Base-by-base conservation (phyloP, 2,113 vertebrate genomes). In the Burhinus bistriatus region DNA sequence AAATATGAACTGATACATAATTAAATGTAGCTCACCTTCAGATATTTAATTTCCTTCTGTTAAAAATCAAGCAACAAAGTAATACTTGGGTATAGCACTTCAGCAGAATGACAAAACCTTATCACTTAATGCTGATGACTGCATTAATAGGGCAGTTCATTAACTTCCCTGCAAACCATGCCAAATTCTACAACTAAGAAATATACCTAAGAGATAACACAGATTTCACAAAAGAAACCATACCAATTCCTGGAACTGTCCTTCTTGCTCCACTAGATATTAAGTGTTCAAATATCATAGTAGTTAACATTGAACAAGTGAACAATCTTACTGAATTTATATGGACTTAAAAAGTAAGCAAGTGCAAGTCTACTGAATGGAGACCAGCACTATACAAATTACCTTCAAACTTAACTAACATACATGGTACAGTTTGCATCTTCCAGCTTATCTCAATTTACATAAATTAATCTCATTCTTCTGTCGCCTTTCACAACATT, bases 401-500 rank as follows among this genome's bases (percentile, higher is more conserved):
- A 78, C 42, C 32, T 95, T 90, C 44, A 76, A 40, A 68, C 22
- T 26, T 83, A 64, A 58, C 15, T 64, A 80, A 65, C 7, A 23
- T 26, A 51, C 11, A 26, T 2, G 8, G 65, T 15, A 76, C 14
- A 44, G 32, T 65, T 57, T 87, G n/a, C 12, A 36, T 68, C 21
- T 81, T 71, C 71, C 6, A 83, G 25, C 3, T 88, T 78, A 36
- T 52, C 22, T 81, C 38, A 65, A 16, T 0, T 70, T 57, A 65
- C 14, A 34, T 72, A 91, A 93, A 84, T 76, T 45, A 91, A 90
- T 77, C 34, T 87, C 9, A 54, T 76, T 80, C 45, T 73, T 87
- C 73, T 84, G 62, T 58, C 23, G 87, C 62, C 45, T 96, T 90
- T 94, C 78, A 89, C 54, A 95, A 87, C 49, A 66, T 73, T 76